Evolutionary conservation across 2,113 vertebrate genomes (phyloP).

Genomic region (Patagioenas fasciata): DNA sequence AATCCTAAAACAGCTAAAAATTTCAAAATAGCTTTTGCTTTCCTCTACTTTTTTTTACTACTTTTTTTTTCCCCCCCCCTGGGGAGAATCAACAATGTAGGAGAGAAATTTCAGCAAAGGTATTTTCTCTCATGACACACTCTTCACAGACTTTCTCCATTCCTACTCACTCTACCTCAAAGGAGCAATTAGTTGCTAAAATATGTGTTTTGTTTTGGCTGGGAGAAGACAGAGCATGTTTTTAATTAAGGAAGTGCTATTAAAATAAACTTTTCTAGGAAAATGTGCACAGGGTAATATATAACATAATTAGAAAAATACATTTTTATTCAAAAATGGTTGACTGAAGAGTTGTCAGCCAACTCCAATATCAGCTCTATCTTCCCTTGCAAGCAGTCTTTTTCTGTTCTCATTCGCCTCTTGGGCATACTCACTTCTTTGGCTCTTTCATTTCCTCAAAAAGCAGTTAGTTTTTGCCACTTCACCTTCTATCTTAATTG

Average conservation of each 20-base stretch:
- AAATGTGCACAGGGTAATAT: not conserved
- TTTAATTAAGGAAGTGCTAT: conserved; percentile 58
- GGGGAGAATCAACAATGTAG: not conserved
- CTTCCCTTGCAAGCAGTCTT: not conserved
- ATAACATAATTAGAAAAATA: conserved; percentile 27
- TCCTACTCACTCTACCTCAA: conserved; percentile 17
- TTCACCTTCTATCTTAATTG: not conserved
- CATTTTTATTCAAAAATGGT: not conserved
- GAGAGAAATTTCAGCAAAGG: not conserved
- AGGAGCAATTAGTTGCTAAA: conserved; percentile 52
- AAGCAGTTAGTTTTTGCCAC: not conserved
- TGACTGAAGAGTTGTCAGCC: not conserved
- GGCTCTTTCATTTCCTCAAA: not conserved
- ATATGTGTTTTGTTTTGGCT: conserved; percentile 41
- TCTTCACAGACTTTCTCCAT: not conserved
- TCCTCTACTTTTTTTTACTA: not conserved
- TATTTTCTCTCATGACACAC: not conserved
- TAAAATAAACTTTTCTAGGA: conserved; percentile 53
- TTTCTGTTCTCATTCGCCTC: not conserved
- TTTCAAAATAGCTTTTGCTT: not conserved
- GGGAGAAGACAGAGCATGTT: conserved; percentile 55
- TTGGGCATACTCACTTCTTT: not conserved
- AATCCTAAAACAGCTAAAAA: not conserved
- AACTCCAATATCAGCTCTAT: not conserved
- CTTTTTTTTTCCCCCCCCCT: not conserved